Evolutionary conservation across 2,797 vertebrate species (phyloP).

Genomic region (Scyliorhinus canicula): DNA sequence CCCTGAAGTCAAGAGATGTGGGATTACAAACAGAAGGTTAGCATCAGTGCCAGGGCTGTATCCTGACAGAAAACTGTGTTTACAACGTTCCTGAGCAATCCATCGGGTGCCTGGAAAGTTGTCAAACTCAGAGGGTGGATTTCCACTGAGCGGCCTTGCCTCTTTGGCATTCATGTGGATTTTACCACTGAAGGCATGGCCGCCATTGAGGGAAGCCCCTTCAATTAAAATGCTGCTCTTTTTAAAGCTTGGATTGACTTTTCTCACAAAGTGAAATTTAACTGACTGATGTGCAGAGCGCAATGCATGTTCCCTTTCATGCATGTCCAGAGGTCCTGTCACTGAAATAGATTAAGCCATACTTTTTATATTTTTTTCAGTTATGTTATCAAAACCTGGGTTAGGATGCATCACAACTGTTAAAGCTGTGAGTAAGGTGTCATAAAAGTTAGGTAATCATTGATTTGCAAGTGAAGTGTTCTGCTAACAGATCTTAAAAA

Average conservation of each 20-base stretch:
- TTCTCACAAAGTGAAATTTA: background rate
- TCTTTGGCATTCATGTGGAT: background rate
- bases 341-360: background rate
- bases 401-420: no score
- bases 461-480: no score
- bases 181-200: background rate
- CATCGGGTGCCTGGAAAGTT: background rate
- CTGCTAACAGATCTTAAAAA: no score
- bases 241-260: background rate
- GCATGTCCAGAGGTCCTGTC: background rate
- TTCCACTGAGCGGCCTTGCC: background rate
- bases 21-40: background rate
- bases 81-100: background rate
- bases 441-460: no score
- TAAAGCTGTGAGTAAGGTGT: no score
- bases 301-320: background rate
- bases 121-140: background rate
- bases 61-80: background rate
- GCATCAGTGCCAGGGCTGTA: background rate
- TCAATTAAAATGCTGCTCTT: background rate
- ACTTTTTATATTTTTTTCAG: no score
- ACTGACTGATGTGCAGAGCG: background rate
- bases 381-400: no score
- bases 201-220: background rate
- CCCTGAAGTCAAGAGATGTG: background rate